These are phyloP conservation scores for Pao palembangensis DNA, from an alignment of 2,113 vertebrate genomes.

Conservation along the genomic window DNA sequence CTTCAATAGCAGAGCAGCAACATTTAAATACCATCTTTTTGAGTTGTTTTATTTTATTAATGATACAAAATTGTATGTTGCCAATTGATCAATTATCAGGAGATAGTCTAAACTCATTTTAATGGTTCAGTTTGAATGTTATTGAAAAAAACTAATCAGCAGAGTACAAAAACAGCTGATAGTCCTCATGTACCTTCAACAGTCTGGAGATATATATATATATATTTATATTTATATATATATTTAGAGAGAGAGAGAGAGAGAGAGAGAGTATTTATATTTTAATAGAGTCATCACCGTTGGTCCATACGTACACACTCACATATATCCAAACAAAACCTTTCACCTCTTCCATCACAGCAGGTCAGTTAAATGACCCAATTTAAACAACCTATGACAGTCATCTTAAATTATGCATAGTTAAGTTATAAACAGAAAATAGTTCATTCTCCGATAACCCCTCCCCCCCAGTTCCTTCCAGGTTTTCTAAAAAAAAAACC, in stretches of 20 bases:
- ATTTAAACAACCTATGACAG: constrained; percentile 21
- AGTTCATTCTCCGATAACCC: constrained; percentile 16
- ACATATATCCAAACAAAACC: too few relatives aligned
- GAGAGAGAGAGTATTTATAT: constrained; percentile 37
- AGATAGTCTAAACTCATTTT: not conserved
- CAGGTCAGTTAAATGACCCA: constrained; percentile 16
- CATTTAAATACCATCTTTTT: too few relatives aligned
- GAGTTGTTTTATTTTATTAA: too few relatives aligned
- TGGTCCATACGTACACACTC: constrained; percentile 59
- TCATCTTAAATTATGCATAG: constrained; percentile 67
- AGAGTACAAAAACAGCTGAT: constrained; percentile 13
- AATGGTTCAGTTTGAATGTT: not conserved
- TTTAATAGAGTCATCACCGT: constrained; percentile 37
- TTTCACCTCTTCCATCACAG: not conserved
- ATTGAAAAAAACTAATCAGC: constrained; percentile 3
- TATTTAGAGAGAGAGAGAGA: constrained; percentile 42
- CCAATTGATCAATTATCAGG: too few relatives aligned
- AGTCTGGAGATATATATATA: constrained; percentile 68
- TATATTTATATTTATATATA: constrained; percentile 69
- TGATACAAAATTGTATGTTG: too few relatives aligned
- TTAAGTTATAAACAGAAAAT: constrained; percentile 54
- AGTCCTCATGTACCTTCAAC: constrained; percentile 52
- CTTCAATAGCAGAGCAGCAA: too few relatives aligned
- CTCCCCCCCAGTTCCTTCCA: not conserved
- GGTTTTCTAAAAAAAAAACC: constrained; percentile 16